These are phyloP conservation scores for Caiman crocodilus DNA, from an alignment of 2,797 vertebrate genomes.

Conservation along the genomic window DNA sequence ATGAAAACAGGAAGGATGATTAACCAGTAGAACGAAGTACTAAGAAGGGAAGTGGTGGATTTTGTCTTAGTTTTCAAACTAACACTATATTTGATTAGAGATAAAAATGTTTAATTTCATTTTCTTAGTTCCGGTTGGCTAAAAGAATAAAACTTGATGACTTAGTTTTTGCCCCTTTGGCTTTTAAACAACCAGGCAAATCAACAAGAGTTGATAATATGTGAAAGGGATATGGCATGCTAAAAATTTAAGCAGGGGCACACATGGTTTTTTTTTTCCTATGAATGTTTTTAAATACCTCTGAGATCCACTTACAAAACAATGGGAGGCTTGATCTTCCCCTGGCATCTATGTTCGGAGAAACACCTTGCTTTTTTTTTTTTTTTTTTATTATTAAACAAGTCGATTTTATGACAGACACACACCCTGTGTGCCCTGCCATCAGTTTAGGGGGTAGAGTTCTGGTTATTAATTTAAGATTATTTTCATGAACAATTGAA, in stretches of 20 bases:
- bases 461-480: constrained; percentile 6
- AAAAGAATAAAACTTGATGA: neutral
- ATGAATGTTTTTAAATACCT: neutral
- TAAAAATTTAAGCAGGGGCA: too few relatives aligned
- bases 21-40: neutral
- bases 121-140: neutral
- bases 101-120: neutral
- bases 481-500: too few relatives aligned
- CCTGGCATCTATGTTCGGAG: neutral
- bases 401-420: too few relatives aligned
- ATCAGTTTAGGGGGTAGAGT: neutral
- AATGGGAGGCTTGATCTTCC: neutral
- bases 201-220: neutral
- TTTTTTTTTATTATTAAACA: too few relatives aligned
- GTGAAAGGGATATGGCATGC: neutral
- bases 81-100: neutral
- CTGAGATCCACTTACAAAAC: neutral
- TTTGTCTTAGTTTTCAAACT: neutral
- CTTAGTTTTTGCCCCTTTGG: neutral
- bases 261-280: neutral
- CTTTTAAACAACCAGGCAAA: neutral
- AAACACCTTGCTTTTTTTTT: too few relatives aligned
- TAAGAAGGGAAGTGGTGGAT: neutral
- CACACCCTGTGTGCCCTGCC: too few relatives aligned
- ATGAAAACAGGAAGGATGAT: neutral